Conservation (phyloP, 2,797 vertebrate species). For the Hydrophis major region DNA sequence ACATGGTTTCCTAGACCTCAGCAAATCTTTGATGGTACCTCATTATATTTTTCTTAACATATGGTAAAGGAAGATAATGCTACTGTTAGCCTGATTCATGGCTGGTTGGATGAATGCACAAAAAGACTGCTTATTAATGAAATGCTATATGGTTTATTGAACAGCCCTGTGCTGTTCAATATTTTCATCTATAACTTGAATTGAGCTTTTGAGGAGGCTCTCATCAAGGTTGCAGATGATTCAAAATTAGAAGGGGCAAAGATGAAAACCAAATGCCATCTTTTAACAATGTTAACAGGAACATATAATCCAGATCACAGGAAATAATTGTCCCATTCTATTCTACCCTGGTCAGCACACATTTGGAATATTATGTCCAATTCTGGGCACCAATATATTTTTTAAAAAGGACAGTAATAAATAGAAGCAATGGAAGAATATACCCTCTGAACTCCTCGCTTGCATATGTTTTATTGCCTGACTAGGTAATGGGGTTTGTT, state of each 20-base stretch:
- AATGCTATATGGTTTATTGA: background rate
- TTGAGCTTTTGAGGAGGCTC: background rate
- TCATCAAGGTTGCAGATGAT: background rate
- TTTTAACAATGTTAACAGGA: background rate
- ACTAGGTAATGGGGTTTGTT: background rate
- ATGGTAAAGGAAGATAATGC: background rate
- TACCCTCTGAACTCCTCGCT: background rate
- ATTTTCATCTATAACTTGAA: background rate
- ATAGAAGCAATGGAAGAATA: background rate
- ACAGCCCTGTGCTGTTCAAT: background rate
- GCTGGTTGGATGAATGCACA: background rate
- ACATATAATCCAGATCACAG: background rate
- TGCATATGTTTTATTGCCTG: background rate
- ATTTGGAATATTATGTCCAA: background rate
- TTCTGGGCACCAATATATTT: background rate
- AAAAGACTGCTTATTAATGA: background rate
- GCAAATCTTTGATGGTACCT: background rate
- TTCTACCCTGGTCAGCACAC: background rate
- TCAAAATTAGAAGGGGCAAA: background rate
- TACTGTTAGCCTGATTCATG: background rate
- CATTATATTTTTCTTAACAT: background rate
- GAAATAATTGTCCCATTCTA: background rate
- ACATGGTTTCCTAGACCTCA: background rate
- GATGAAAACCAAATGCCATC: background rate
- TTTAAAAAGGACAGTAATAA: background rate